Percentiles rank a stretch among this genome's conserved stretches.
Conservation (phyloP, 2,888 invertebrate species). For the Hirtodrosophila alboralis region DNA sequence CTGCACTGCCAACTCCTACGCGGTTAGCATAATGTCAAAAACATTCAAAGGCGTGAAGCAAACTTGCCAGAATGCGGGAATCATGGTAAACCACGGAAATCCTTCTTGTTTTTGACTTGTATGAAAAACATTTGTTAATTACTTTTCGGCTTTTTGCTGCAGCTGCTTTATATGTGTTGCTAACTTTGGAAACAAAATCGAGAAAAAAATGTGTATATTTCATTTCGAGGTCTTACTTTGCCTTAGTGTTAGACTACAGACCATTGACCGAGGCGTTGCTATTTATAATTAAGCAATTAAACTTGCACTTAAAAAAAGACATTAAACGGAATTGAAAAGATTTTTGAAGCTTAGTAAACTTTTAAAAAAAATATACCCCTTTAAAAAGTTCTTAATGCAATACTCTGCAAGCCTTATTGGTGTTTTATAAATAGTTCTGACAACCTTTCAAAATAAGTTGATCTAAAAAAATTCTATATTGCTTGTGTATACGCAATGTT, state of each 20-base stretch:
- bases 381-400: no score
- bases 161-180: conserved; percentile 1
- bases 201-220: not conserved
- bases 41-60: conserved; percentile 36
- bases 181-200: not conserved
- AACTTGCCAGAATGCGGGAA: not conserved
- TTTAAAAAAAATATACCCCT: no score
- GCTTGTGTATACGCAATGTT: no score
- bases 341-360: no score
- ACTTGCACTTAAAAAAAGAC: conserved; percentile 36
- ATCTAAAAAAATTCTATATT: no score
- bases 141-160: conserved; percentile 47
- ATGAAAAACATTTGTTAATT: conserved; percentile 68
- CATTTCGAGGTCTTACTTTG: not conserved
- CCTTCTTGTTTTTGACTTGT: conserved; percentile 44
- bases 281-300: conserved; percentile 54
- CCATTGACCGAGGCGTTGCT: conserved; percentile 17
- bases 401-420: no score
- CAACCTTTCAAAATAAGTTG: no score
- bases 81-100: conserved; percentile 7
- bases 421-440: no score
- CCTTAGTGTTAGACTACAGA: not conserved
- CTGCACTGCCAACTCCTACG: conserved; percentile 46
- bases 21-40: conserved; percentile 58
- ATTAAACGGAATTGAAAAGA: no score